Evolutionary conservation across 1,140 invertebrate genomes (phyloP), one percentile per base, ranked within the genome.

Genomic region (Aphaenogaster floridana): DNA sequence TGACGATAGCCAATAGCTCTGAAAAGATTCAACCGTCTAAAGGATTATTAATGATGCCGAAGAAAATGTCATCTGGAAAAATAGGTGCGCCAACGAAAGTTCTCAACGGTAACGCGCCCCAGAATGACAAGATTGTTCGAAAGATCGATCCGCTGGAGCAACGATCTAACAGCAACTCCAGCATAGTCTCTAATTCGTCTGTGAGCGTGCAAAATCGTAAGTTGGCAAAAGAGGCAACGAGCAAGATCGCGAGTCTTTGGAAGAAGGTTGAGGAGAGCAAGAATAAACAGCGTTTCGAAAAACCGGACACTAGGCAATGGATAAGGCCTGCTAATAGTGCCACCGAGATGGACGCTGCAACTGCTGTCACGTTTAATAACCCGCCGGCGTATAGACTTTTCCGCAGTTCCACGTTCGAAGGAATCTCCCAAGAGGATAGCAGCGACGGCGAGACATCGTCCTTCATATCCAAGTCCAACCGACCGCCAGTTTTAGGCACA

Each of bases 181-280:
- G 97, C 93, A 95, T 97, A 79, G 96, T 97, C 88, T 96, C 96
- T 0, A 96, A 95, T 52, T 93, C 96, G 15, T 96, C 94, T 28
- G 89, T 85, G 86, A 89, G 92, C 86, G 94, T 94, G 90, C 94
- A 96, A 89, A 93, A 95, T 52, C 95, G 95, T 39, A 94, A 94
- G 39, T 91, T 94, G 5, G 95, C 97, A 15, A 97, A 97, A 92
- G 97, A 98, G 87, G 97, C 98, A 1, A 97, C 97, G 2, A 98
- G 98, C 94, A 98, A 98, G 93, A 98, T 99, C 59, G 98, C 98
- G 1, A 98, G 96, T 92, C 95, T 99, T 15, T 99, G 98, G 98
- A 99, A 98, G 90, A 97, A 97, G 91, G 97, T 97, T 2, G 98
- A 98, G 91, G 97, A 98, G 52, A 97, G 95, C n/a, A 97, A 97